These are phyloP conservation scores for Parascotia fuliginaria DNA, from an alignment of 2,888 invertebrate genomes.

Conservation along the genomic window DNA sequence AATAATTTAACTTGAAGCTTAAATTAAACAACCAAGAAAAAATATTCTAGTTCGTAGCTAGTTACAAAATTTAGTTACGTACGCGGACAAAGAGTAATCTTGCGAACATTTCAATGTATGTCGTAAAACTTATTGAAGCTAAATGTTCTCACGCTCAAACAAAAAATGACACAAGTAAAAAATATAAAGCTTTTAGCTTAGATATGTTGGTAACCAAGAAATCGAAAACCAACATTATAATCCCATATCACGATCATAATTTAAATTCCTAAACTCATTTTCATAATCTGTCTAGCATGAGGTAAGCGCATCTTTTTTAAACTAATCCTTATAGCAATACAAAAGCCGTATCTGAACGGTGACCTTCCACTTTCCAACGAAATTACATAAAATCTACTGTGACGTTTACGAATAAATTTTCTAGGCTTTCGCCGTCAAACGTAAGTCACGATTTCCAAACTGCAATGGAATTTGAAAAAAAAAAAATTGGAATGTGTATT, in stretches of 20 bases:
- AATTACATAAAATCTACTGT: constrained; percentile 28
- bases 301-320: constrained; percentile 12
- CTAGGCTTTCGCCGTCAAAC: constrained; percentile 36
- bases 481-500: constrained; percentile 5
- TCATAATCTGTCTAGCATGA: neutral
- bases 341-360: constrained; percentile 11
- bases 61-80: no score
- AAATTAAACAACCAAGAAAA: no score
- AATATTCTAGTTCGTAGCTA: no score
- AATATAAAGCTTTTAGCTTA: neutral
- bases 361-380: constrained; percentile 24
- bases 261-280: neutral
- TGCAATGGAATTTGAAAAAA: constrained; percentile 31
- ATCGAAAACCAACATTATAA: neutral
- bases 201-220: neutral
- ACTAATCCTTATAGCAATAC: constrained; percentile 17
- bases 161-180: neutral
- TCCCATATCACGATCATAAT: neutral
- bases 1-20: no score
- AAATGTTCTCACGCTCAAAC: neutral
- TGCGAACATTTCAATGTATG: no score
- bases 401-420: constrained; percentile 32
- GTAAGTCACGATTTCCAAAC: constrained; percentile 40
- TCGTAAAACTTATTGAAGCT: no score
- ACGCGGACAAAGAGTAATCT: no score